These are phyloP conservation scores for Mesocricetus auratus DNA, from an alignment of 2,113 vertebrate species.

Conservation along the genomic window DNA sequence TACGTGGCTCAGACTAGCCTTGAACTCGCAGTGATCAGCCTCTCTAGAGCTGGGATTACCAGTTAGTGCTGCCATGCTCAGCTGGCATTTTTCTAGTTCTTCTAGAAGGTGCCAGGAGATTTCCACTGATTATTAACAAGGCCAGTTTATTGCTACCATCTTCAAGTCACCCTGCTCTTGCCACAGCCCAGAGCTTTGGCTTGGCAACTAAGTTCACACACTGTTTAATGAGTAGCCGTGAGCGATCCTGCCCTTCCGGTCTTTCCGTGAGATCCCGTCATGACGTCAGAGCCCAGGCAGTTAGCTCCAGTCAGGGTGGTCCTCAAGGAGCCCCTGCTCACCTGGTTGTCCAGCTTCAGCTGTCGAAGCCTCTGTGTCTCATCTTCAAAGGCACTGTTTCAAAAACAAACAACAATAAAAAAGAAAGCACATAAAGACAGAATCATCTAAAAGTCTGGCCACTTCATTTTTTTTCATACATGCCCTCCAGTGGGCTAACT, in stretches of 20 bases:
- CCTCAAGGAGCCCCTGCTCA: slow-evolving; percentile 74
- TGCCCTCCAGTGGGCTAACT: neutral
- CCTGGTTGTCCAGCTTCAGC: slow-evolving; percentile 97
- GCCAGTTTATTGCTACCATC: neutral
- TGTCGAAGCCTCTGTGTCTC: slow-evolving; percentile 92
- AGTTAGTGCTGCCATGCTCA: neutral
- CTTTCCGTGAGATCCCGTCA: neutral
- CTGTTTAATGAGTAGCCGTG: neutral
- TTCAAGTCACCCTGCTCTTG: slow-evolving; percentile 1
- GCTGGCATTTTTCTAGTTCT: neutral
- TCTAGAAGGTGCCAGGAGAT: neutral
- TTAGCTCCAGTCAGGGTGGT: neutral
- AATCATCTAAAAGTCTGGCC: neutral
- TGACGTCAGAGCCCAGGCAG: neutral
- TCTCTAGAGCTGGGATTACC: neutral
- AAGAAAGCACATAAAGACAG: slow-evolving; percentile 31
- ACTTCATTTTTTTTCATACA: neutral
- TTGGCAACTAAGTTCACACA: neutral
- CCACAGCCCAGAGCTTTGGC: neutral
- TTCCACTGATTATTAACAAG: neutral
- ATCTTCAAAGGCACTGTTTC: slow-evolving; percentile 91
- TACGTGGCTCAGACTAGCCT: neutral
- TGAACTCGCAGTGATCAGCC: neutral
- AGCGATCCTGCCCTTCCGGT: neutral
- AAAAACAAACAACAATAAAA: slow-evolving; percentile 75